Evolutionary conservation across 2,113 vertebrate species (phyloP).

Genomic region (Dissostichus mawsoni): DNA sequence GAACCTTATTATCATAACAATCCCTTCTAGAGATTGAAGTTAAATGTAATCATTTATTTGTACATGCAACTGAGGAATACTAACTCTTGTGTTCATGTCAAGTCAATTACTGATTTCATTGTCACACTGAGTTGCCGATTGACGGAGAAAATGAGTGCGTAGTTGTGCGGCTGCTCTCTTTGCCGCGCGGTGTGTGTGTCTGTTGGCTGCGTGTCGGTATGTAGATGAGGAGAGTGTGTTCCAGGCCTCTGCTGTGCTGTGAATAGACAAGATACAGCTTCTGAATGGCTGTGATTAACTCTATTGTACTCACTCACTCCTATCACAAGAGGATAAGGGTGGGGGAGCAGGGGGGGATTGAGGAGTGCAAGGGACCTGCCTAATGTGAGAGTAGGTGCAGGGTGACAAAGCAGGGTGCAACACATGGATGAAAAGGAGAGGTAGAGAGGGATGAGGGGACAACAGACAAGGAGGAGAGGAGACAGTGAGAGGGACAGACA

Average conservation of each 20-base stretch:
- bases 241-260: constrained; percentile 63
- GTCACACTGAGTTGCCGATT: constrained; percentile 30
- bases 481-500: constrained; percentile 58
- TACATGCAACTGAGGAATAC: constrained; percentile 19
- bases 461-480: constrained; percentile 27
- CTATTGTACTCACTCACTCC: constrained; percentile 71
- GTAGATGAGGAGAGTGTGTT: constrained; percentile 71
- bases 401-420: constrained; percentile 65
- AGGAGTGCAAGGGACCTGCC: constrained; percentile 45
- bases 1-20: constrained; percentile 47
- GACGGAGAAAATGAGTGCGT: constrained; percentile 33
- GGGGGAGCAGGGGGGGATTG: constrained; percentile 11
- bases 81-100: constrained; percentile 41
- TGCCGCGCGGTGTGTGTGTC: constrained; percentile 39
- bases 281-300: constrained; percentile 81
- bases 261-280: constrained; percentile 72
- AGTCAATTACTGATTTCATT: constrained; percentile 51
- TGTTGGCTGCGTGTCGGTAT: constrained; percentile 62
- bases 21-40: constrained; percentile 32
- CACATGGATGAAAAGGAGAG: constrained; percentile 26
- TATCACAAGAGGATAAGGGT: constrained; percentile 68
- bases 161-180: constrained; percentile 21
- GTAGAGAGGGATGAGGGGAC: constrained; percentile 12
- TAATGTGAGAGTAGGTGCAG: constrained; percentile 57
- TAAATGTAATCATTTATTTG: constrained; percentile 49